Evolutionary conservation across 2,113 vertebrate genomes (phyloP), one percentile per base, ranked within the genome.

Genomic region (Vicugna pacos): DNA sequence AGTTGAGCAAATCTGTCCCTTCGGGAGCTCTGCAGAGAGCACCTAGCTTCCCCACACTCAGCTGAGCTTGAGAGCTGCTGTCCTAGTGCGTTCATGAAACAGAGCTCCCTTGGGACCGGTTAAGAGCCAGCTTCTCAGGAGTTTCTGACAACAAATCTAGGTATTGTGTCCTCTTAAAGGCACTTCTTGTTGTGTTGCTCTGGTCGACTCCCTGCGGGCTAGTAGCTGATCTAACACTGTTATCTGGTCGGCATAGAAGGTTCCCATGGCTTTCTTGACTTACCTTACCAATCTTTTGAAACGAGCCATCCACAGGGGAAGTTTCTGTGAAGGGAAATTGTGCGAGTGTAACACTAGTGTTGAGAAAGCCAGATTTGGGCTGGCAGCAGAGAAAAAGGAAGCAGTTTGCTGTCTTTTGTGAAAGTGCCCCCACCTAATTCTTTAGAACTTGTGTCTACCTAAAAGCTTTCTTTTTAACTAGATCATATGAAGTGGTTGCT

Each of bases 271-370:
- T 96, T 92, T 93, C 81, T 56, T 95, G 94, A 64, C 89, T 97
- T 60, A 46, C 56, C 56, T 97, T 97, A 93, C 97, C 77, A 17
- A 4, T 84, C 94, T 94, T 95, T 95, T 88, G 90, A 96, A 88
- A 96, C 35, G 5, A 83, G 72, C 84, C 69, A 3, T 95, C 82
- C 24, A 24, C 4, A 9, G 54, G 65, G 83, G 50, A 56, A 10
- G 72, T 52, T 58, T 91, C 94, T 93, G 32, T 56, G 88, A 73
- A 81, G 75, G 72, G 30, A 58, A 30, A 97, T 95, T 96, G 79
- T 97, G 79, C 86, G 79, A 48, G 72, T 80, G 73, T 50, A 89
- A 96, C 46, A n/a, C 72, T 38, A 87, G 85, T 52, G 62, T 30
- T 15, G 50, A 5, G 35, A 65, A n/a, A 15, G 67, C 86, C 91